These are phyloP conservation scores for Anoura caudifer DNA, from an alignment of 2,113 vertebrate species.

Conservation along the genomic window DNA sequence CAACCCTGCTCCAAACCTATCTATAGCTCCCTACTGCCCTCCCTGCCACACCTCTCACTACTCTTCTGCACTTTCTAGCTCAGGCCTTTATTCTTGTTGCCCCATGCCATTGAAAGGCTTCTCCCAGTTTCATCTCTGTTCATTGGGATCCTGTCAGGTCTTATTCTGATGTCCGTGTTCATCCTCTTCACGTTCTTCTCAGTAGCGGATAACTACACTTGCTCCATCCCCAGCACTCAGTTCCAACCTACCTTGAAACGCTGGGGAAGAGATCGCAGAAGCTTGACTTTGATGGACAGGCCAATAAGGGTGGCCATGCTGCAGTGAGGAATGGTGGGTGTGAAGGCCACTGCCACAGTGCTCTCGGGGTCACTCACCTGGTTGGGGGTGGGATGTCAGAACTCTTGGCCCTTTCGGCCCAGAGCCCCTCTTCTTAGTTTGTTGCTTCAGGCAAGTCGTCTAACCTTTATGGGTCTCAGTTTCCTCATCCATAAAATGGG, in stretches of 20 bases:
- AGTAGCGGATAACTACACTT: neutral
- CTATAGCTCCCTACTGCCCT: neutral
- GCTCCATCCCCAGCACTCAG: neutral
- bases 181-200: neutral
- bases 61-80: neutral
- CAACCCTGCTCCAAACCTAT: neutral
- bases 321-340: slow-evolving; percentile 97
- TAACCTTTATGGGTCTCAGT: neutral
- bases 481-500: neutral
- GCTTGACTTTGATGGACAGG: slow-evolving; percentile 97
- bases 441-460: neutral
- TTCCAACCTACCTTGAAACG: slow-evolving; percentile 90
- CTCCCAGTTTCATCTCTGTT: neutral
- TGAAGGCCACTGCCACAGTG: slow-evolving; percentile 90
- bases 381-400: neutral
- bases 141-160: too few species aligned
- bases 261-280: slow-evolving; percentile 91
- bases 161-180: neutral
- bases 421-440: neutral
- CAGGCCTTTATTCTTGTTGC: neutral
- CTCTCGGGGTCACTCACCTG: slow-evolving; percentile 90
- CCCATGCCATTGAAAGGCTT: neutral
- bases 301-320: slow-evolving; percentile 98
- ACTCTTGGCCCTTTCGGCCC: neutral
- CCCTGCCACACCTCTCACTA: neutral